Conservation (phyloP, 2,113 vertebrate genomes). For the Neotoma lepida region DNA sequence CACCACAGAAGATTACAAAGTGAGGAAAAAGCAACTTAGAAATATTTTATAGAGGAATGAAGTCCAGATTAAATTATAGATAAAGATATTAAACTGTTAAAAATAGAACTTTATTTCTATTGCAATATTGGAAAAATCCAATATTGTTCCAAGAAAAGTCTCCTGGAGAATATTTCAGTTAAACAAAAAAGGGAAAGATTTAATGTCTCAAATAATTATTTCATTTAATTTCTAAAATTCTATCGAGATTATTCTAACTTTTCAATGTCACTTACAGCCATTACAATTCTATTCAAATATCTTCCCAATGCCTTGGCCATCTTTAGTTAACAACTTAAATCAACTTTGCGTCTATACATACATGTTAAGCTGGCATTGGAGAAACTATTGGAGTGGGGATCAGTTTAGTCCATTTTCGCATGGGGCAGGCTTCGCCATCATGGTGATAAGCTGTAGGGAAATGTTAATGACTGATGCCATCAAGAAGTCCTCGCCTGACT, state of each 20-base stretch:
- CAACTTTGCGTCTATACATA: neutral
- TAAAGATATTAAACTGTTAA: conserved; percentile 38
- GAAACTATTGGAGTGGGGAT: neutral
- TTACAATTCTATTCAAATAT: neutral
- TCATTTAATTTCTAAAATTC: conserved; percentile 42
- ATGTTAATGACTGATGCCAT: neutral
- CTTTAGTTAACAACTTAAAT: conserved; percentile 32
- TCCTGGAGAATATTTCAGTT: neutral
- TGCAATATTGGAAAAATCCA: conserved; percentile 3
- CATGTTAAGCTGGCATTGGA: neutral
- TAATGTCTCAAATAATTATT: conserved; percentile 49
- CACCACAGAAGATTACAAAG: neutral
- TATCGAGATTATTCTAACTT: neutral
- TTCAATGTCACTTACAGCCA: neutral
- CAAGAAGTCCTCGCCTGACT: neutral
- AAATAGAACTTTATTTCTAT: conserved; percentile 54
- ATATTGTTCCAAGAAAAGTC: neutral
- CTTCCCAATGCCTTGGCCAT: neutral
- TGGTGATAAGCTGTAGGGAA: neutral
- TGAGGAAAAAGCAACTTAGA: neutral
- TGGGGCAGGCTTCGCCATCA: neutral
- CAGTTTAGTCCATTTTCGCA: neutral
- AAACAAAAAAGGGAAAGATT: neutral
- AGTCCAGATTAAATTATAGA: neutral
- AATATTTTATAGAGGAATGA: neutral